Evolutionary conservation across 2,888 invertebrate species (phyloP), one percentile per base, ranked within the genome.

Genomic region (Agrochola circellaris): DNA sequence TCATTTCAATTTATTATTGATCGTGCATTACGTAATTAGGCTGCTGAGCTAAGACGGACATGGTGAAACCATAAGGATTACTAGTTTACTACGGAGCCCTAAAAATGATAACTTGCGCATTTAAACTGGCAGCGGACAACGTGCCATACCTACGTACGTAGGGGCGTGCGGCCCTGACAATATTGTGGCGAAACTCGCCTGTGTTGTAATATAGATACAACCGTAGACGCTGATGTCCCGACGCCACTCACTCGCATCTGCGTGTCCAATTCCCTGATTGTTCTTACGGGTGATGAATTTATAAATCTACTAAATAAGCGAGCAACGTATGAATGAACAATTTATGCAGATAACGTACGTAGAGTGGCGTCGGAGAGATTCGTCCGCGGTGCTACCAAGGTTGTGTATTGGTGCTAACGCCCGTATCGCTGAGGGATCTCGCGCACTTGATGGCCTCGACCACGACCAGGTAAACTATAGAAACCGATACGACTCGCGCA

Each of bases 301-400:
- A 48, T 54, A 66, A 38, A 34, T 54, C 2, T 17, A 30, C 17
- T 6, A 8, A 23, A 69, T 20, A 20, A 45, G 17, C n/a, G n/a
- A 54, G n/a, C n/a, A n/a, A 64, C n/a, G 34, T 67, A 17, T n/a
- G 45, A 26, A 26, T 30, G 17, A 73, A 68, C 17, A 45, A 73
- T 15, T 26, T 38, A 5, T 13, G 17, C 30, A 61, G 48, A 45
- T 30, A 69, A 42, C 20, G 9, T 45, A 20, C 45, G 23, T 13
- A n/a, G 26, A 66, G 30, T 13, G 48, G 15, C 48, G 8, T 48
- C 13, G 23, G 66, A 15, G 23, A 48, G 23, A 30, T 15, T 23
- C 20, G 48, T 51, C 30, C 30, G 15, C 9, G 67, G 9, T 9
- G 30, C 30, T 48, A 2, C 48, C 30, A 30, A 30, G 51, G 30